Conservation (phyloP, 1,140 invertebrate genomes). For the Theocolax elegans region DNA sequence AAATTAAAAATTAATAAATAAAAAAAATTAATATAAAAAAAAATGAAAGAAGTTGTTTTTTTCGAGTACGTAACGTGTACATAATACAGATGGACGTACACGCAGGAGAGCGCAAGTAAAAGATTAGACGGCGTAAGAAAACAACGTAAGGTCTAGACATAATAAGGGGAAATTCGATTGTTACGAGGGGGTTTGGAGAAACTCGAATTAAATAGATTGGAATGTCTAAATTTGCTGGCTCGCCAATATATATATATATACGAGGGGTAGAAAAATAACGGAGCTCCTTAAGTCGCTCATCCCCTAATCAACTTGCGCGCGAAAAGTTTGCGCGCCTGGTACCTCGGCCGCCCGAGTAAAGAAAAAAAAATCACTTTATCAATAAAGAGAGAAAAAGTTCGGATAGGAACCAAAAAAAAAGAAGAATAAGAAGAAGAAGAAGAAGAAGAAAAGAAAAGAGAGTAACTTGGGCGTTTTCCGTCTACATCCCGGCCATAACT, state of each 20-base stretch:
- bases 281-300: slow-evolving; percentile 19
- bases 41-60: no score
- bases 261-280: slow-evolving; percentile 30
- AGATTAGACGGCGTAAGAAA: neutral
- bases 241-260: neutral
- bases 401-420: neutral
- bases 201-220: slow-evolving; percentile 38
- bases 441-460: no score
- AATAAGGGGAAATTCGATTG: neutral
- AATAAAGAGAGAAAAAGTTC: no score
- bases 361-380: slow-evolving; percentile 37
- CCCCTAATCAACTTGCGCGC: slow-evolving; percentile 32
- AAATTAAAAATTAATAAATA: no score
- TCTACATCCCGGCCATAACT: slow-evolving; percentile 20
- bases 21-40: no score
- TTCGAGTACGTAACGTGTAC: no score
- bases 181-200: no score
- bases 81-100: no score
- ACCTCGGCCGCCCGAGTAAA: neutral
- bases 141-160: neutral
- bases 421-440: neutral
- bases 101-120: no score
- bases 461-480: neutral
- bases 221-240: slow-evolving; percentile 30
- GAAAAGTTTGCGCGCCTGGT: slow-evolving; percentile 23